A percentile compares a stretch with the other conserved stretches of the same genome.
These are phyloP conservation scores for Scrobipalpa costella DNA, from an alignment of 2,888 invertebrate genomes.

Conservation along the genomic window DNA sequence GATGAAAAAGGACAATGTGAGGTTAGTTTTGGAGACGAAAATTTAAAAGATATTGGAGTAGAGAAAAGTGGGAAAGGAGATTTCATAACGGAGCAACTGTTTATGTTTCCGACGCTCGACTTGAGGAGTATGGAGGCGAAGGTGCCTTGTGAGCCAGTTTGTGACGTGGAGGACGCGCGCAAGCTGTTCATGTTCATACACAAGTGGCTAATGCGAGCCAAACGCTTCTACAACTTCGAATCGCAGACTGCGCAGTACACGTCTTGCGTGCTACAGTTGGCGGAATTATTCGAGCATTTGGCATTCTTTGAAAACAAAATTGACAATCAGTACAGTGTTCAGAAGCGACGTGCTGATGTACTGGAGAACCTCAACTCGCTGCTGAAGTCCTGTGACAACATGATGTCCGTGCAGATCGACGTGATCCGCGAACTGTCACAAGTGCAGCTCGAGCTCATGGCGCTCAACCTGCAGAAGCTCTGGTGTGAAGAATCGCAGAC, in stretches of 20 bases:
- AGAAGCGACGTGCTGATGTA: conserved; percentile 81
- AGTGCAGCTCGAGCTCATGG: conserved; percentile 83
- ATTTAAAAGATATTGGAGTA: conserved; percentile 57
- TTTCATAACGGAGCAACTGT: conserved; percentile 49
- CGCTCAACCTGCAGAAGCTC: conserved; percentile 81
- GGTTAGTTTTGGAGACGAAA: conserved; percentile 57
- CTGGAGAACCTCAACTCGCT: conserved; percentile 80
- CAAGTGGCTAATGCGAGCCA: conserved; percentile 82
- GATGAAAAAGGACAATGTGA: conserved; percentile 44
- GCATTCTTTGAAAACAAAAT: conserved; percentile 87
- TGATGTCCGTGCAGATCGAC: conserved; percentile 79
- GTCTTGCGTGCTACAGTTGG: conserved; percentile 81
- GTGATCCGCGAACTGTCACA: conserved; percentile 82
- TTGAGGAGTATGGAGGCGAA: conserved; percentile 62
- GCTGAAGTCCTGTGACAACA: conserved; percentile 71
- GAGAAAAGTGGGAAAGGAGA: conserved; percentile 67
- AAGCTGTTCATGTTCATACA: conserved; percentile 79
- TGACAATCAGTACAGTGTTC: conserved; percentile 81
- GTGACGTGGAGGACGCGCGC: conserved; percentile 72
- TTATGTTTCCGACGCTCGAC: conserved; percentile 61
- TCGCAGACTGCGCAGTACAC: conserved; percentile 82
- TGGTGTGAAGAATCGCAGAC: conserved; percentile 76
- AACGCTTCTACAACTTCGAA: conserved; percentile 80
- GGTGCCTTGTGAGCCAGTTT: conserved; percentile 55
- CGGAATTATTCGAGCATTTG: conserved; percentile 84